phyloP scores from a whole-genome alignment of 2,113 vertebrate genomes.

The Spilogale gracilis region DNA sequence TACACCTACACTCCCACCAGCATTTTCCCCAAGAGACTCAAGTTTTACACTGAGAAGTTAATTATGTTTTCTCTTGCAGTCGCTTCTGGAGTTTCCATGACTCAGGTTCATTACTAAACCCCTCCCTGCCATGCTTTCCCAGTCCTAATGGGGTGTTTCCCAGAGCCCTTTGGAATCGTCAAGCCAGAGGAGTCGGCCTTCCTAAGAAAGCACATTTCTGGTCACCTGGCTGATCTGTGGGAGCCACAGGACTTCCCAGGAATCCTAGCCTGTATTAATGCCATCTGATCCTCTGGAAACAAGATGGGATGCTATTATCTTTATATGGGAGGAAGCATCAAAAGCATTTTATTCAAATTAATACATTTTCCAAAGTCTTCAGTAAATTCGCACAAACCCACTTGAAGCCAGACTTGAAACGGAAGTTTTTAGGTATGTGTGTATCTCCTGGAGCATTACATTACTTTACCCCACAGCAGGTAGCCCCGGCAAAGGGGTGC shows the following conservation, averaged over 20 bases:
- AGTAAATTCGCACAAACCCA: neutral
- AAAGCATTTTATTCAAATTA: neutral
- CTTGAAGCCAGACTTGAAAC: neutral
- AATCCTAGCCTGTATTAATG: fast-evolving
- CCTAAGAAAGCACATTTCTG: neutral
- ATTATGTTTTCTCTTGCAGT: slow-evolving; percentile 35
- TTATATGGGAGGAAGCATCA: neutral
- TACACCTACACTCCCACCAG: neutral
- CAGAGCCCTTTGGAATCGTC: neutral
- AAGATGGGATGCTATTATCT: neutral
- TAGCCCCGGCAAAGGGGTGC: neutral
- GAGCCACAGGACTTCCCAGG: neutral
- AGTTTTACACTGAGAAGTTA: neutral
- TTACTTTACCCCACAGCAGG: neutral
- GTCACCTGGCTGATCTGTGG: neutral
- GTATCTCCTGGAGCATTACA: neutral
- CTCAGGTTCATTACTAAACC: neutral
- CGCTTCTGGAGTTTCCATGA: neutral
- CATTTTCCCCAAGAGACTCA: neutral
- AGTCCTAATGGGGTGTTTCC: neutral
- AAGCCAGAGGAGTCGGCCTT: neutral
- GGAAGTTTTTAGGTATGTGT: neutral
- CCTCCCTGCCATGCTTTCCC: neutral
- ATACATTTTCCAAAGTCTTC: neutral
- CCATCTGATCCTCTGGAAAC: neutral